Conservation (phyloP, 2,888 invertebrate species). For the Polydrusus tereticollis region DNA sequence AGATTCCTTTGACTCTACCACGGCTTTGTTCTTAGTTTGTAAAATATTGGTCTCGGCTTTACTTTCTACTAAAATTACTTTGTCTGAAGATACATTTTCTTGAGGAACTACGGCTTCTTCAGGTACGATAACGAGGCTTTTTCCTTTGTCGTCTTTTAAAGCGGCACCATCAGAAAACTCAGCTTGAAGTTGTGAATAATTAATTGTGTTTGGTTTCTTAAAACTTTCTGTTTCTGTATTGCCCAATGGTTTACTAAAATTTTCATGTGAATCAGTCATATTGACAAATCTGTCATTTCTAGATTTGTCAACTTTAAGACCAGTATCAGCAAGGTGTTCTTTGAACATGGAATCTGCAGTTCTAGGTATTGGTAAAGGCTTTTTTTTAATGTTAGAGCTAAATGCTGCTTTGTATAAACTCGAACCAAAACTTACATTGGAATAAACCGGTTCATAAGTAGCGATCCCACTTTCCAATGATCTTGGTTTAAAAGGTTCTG, state of each 20-base stretch:
- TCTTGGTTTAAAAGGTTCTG: conserved; percentile 20
- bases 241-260: conserved; percentile 50
- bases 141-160: background rate
- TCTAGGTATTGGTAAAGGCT: conserved; percentile 29
- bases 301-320: background rate
- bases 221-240: conserved; percentile 3
- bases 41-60: conserved; percentile 35
- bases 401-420: background rate
- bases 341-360: background rate
- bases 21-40: background rate
- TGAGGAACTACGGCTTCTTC: background rate
- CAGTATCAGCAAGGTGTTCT: conserved; percentile 1
- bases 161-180: background rate
- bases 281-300: conserved; percentile 34
- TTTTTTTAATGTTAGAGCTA: conserved; percentile 3
- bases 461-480: background rate
- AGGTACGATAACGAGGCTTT: background rate
- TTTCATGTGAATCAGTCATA: conserved; percentile 52
- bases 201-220: background rate
- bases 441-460: conserved; percentile 53
- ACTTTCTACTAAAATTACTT: conserved; percentile 30
- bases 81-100: conserved; percentile 18
- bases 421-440: conserved; percentile 39
- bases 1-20: background rate
- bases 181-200: background rate